phyloP scores from a whole-genome alignment of 1,140 invertebrate species.

The Holcopasites calliopsidis region DNA sequence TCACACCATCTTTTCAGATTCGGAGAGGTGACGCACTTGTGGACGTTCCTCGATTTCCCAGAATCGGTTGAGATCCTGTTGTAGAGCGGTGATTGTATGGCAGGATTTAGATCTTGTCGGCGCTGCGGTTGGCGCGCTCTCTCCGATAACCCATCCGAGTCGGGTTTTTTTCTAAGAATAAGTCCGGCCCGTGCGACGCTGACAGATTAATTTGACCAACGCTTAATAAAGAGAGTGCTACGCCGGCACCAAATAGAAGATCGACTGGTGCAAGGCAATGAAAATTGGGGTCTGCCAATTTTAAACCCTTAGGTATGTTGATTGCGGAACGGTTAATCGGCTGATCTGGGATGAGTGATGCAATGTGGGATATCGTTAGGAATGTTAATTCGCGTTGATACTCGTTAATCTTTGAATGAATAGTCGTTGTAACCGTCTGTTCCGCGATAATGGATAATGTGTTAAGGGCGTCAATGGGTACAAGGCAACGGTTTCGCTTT shows the following conservation, averaged over 20 bases:
- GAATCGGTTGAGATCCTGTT: background rate
- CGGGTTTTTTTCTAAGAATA: constrained; percentile 13
- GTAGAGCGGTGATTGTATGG: background rate
- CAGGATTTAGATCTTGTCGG: background rate
- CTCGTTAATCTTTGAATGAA: background rate
- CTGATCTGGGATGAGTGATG: background rate
- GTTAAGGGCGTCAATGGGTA: background rate
- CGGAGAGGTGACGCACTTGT: background rate
- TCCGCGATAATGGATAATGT: background rate
- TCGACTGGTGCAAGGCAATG: background rate
- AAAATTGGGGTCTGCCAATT: constrained; percentile 24
- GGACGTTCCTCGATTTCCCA: no score
- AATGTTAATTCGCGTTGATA: background rate
- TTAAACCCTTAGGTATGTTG: background rate
- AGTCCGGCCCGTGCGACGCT: background rate
- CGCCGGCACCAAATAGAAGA: background rate
- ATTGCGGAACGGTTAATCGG: background rate
- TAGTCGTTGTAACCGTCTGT: background rate
- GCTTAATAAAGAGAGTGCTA: constrained; percentile 3
- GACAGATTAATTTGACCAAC: constrained; percentile 23
- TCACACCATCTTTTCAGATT: background rate
- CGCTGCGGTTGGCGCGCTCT: background rate
- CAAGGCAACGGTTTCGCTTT: background rate
- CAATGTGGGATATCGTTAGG: background rate
- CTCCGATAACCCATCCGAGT: constrained; percentile 25